Conservation (phyloP, 1,140 invertebrate species). For the Pachypsylla venusta region DNA sequence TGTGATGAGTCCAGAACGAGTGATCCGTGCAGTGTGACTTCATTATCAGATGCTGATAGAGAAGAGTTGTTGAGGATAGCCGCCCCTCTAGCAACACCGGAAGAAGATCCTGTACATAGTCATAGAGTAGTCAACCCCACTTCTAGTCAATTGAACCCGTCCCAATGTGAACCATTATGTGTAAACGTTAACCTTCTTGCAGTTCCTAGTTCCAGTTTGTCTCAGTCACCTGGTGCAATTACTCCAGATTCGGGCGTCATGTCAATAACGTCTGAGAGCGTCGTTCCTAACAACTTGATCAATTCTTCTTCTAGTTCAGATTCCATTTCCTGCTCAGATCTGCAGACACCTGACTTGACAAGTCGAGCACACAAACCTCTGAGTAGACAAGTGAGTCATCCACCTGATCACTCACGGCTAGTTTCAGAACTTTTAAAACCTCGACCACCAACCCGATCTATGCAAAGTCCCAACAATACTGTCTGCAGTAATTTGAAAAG, state of each 20-base stretch:
- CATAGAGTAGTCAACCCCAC: slow-evolving; percentile 9
- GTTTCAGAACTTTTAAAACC: slow-evolving; percentile 19
- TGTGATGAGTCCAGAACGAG: neutral
- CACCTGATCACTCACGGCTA: slow-evolving; percentile 14
- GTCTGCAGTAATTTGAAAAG: no score
- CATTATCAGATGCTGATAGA: no score
- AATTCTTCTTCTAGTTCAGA: slow-evolving; percentile 30
- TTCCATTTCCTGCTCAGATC: slow-evolving; percentile 25
- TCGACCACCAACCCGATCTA: slow-evolving; percentile 24
- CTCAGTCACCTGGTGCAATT: no score
- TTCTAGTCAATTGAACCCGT: slow-evolving; percentile 35
- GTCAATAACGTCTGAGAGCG: no score
- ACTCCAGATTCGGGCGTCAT: no score
- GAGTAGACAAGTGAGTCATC: slow-evolving; percentile 34
- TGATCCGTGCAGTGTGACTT: slow-evolving; percentile 20
- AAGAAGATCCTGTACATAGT: slow-evolving; percentile 36
- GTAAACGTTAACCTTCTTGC: slow-evolving; percentile 23
- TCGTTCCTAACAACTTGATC: slow-evolving; percentile 40
- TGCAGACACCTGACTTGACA: slow-evolving; percentile 29
- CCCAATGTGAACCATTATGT: no score
- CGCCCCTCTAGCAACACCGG: slow-evolving; percentile 42
- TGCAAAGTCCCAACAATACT: no score
- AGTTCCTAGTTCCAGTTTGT: slow-evolving; percentile 25
- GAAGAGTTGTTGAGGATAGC: slow-evolving; percentile 17
- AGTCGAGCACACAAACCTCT: slow-evolving; percentile 41